Evolutionary conservation across 2,888 invertebrate genomes (phyloP).

Genomic region (Acanthosepion pharaonis): DNA sequence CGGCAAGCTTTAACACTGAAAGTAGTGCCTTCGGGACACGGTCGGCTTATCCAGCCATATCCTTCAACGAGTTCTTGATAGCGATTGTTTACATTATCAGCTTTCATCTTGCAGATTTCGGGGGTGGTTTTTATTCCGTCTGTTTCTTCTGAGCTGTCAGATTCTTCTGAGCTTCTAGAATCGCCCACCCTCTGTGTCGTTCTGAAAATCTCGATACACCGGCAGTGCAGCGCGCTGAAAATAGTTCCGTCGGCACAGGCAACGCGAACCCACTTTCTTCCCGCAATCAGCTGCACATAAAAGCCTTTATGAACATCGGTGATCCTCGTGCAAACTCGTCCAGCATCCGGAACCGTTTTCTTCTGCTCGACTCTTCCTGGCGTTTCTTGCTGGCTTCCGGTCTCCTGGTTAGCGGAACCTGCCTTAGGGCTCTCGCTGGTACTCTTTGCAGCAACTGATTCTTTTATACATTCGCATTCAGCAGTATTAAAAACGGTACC

Average conservation of each 20-base stretch:
- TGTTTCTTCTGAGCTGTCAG: background rate
- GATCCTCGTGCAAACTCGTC: too few species aligned
- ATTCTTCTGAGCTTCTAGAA: background rate
- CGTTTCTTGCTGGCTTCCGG: background rate
- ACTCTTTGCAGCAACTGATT: background rate
- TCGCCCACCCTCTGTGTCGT: background rate
- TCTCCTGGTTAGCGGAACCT: background rate
- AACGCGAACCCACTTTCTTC: too few species aligned
- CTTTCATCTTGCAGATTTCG: background rate
- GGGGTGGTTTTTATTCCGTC: background rate
- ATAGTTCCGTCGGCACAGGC: too few species aligned
- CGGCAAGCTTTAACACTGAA: background rate
- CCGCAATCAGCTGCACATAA: too few species aligned
- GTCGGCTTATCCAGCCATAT: background rate
- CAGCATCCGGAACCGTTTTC: background rate
- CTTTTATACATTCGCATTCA: background rate
- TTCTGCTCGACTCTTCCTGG: accelerated
- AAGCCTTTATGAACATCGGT: too few species aligned
- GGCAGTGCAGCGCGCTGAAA: too few species aligned
- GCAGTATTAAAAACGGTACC: background rate
- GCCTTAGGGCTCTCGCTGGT: background rate
- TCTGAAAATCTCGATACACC: too few species aligned
- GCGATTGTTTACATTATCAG: background rate
- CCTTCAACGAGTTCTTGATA: background rate
- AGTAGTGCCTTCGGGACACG: background rate